A percentile compares a stretch with the other conserved stretches of the same genome.
Evolutionary conservation across 2,888 invertebrate genomes (phyloP).

Genomic region (Sipha maydis): DNA sequence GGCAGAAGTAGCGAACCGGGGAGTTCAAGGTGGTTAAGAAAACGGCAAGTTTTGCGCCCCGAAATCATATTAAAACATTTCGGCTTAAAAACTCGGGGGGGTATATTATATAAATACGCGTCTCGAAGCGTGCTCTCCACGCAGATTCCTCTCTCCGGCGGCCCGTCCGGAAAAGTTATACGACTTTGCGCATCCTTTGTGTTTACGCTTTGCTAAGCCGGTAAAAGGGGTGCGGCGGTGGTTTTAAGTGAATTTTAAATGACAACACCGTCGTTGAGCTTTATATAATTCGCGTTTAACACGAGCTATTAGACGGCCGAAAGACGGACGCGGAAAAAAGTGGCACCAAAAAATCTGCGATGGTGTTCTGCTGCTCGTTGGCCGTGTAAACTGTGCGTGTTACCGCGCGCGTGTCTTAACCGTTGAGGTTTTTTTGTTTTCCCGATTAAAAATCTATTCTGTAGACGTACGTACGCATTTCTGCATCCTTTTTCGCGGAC

Average conservation of each 20-base stretch:
- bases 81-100: slow-evolving; percentile 46
- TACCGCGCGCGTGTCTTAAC: background rate
- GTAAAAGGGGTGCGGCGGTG: slow-evolving; percentile 55
- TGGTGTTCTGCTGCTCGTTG: background rate
- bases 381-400: background rate
- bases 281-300: slow-evolving; percentile 60
- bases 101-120: background rate
- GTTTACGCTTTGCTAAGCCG: slow-evolving; percentile 61
- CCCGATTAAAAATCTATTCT: background rate
- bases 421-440: background rate
- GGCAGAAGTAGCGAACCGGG: too few relatives aligned
- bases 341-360: background rate
- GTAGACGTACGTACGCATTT: background rate
- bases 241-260: slow-evolving; percentile 62
- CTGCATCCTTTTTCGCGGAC: background rate
- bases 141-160: slow-evolving; percentile 4
- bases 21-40: slow-evolving; percentile 41
- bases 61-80: slow-evolving; percentile 60
- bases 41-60: slow-evolving; percentile 28
- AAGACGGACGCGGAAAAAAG: background rate
- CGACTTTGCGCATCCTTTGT: slow-evolving; percentile 53
- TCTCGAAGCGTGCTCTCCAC: background rate
- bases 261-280: slow-evolving; percentile 55
- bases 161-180: slow-evolving; percentile 49
- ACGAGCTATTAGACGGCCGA: slow-evolving; percentile 53